Evolutionary conservation across 2,113 vertebrate species (phyloP).

Genomic region (Delphinapterus leucas): DNA sequence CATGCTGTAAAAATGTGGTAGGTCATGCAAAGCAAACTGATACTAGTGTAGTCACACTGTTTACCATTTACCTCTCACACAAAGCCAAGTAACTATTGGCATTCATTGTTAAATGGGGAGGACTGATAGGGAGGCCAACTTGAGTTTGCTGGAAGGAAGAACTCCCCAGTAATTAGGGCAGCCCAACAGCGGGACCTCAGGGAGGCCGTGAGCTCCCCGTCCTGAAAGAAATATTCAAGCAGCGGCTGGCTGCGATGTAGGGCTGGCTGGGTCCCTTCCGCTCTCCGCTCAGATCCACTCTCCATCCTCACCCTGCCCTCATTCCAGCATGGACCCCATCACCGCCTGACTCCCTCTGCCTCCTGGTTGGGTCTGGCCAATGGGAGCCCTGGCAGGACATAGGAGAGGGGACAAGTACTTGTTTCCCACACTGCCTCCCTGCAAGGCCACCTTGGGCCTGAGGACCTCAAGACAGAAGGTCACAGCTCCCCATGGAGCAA

Average conservation of each 20-base stretch:
- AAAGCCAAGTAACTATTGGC: neutral
- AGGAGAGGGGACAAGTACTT: neutral
- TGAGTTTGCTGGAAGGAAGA: neutral
- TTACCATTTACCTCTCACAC: neutral
- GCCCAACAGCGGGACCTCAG: neutral
- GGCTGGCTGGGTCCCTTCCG: neutral
- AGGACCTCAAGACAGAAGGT: neutral
- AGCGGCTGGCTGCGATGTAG: rapidly evolving
- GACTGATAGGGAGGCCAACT: neutral
- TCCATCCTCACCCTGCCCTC: neutral
- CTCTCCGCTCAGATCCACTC: neutral
- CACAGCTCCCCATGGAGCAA: neutral
- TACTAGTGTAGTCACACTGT: neutral
- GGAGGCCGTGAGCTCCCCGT: neutral
- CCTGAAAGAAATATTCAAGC: neutral
- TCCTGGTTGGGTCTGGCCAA: neutral
- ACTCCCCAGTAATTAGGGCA: neutral
- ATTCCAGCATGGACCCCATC: neutral
- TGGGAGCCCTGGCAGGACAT: neutral
- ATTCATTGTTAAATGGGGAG: neutral
- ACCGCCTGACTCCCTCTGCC: neutral
- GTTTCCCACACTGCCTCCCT: neutral
- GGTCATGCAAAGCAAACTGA: neutral
- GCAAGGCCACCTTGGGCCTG: neutral
- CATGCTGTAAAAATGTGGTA: neutral